Evolutionary conservation across 2,113 vertebrate genomes (phyloP).

Genomic region (Odontophorus gujanensis): DNA sequence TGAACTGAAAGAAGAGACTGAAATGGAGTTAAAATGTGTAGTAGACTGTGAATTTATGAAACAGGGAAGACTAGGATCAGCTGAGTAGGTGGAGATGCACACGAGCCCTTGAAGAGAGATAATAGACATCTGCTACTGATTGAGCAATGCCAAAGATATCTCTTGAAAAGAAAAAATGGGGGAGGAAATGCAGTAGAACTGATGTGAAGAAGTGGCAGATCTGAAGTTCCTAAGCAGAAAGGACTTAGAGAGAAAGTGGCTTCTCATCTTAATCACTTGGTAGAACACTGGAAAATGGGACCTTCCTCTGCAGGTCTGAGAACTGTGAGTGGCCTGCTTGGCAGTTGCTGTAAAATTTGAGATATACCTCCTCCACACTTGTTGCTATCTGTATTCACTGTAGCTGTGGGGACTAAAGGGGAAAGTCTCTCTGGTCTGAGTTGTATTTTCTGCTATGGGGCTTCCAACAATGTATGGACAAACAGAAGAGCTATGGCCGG

Average conservation of each 20-base stretch:
- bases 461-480: not conserved
- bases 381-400: not conserved
- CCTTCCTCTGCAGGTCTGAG: not conserved
- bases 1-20: not conserved
- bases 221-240: not conserved
- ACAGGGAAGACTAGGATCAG: not conserved
- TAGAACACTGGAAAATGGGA: not conserved
- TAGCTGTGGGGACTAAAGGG: not conserved
- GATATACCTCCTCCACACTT: not conserved
- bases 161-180: not conserved
- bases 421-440: not conserved
- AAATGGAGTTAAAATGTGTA: not conserved
- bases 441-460: not conserved
- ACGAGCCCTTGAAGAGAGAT: not conserved
- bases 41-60: not conserved
- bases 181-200: not conserved
- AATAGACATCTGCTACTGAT: not conserved
- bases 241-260: not conserved
- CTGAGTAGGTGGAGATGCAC: not conserved
- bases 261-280: not conserved
- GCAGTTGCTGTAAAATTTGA: not conserved
- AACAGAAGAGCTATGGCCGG: not conserved
- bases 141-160: not conserved
- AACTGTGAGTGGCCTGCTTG: not conserved
- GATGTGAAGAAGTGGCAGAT: not conserved